Base-by-base conservation (phyloP, 2,797 vertebrate species). In the Anguilla marmorata region DNA sequence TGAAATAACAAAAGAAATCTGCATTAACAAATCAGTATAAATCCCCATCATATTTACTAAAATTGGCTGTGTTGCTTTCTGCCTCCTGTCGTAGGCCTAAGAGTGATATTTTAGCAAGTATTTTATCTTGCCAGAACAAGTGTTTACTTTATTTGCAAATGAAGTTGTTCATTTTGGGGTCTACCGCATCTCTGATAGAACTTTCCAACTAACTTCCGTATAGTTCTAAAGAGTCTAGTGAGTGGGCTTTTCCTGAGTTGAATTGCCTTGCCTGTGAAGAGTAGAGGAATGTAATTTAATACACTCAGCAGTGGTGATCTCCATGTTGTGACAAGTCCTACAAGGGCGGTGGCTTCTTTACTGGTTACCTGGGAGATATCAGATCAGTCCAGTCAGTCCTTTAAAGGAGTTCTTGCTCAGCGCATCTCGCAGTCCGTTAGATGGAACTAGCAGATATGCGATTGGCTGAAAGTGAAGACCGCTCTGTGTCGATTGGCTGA, bases 311-410 rank as follows among this genome's bases (percentile, higher is more conserved):
- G 79, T 50, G 19, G 24, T 11, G 5, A 8, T 12, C 41, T 82
- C 79, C 79, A 82, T 82, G 79, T 82, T 82, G 79, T 50, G 45
- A 50, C 79, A 82, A n/a, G 79, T 50, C 45, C 79, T 48, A 2
- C 1, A 0, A 45, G 79, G 45, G 41, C 21, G 41, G 79, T 79
- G 79, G 41, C 76, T 45, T 16, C 21, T 45, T 45, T 45, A 16
- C 79, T 33, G 16, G 14, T 24, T 50, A 8, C 19, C 41, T 21
- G 2, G 6, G 16, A 24, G 41, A 48, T 50, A n/a, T 82, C 79
- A 24, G 19, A 48, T 82, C 79, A 19, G 45, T 82, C 79, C 19
- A 82, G 7, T 48, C 19, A 82, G 7, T 50, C 45, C 79, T 82
- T 48, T 82, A 48, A 82, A 82, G 21, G 41, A 82, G 11, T n/a